Conservation (phyloP, 2,888 invertebrate genomes). For the Vannuccia rotundouncinata region DNA sequence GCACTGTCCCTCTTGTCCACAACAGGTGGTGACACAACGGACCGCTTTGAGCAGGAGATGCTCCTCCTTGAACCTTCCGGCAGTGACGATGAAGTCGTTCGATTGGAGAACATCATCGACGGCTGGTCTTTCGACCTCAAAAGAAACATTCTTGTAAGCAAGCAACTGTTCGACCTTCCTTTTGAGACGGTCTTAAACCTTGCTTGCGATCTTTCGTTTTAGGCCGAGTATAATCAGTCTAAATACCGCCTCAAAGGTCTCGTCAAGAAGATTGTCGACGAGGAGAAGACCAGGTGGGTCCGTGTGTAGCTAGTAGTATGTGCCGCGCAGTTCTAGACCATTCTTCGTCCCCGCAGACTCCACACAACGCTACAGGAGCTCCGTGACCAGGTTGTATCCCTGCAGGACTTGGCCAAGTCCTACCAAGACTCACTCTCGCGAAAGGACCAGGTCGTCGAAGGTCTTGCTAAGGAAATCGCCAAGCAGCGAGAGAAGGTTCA, state of each 20-base stretch:
- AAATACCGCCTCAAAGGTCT: conserved; percentile 49
- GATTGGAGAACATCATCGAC: conserved; percentile 49
- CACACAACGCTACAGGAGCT: conserved; percentile 46
- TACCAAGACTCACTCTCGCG: conserved; percentile 51
- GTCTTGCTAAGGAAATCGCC: conserved; percentile 50
- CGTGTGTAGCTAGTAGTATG: too few species aligned
- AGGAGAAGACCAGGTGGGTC: conserved; percentile 48
- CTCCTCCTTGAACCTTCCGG: neutral
- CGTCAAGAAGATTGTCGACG: conserved; percentile 44
- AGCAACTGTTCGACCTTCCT: neutral
- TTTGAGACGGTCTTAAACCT: neutral
- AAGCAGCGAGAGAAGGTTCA: conserved; percentile 51
- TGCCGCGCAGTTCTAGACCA: too few species aligned
- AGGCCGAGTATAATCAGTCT: conserved; percentile 51
- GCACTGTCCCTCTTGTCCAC: too few species aligned
- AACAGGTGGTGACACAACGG: neutral
- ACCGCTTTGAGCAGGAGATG: neutral
- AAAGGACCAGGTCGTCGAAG: conserved; percentile 53
- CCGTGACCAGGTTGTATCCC: conserved; percentile 47
- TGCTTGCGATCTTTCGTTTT: conserved; percentile 38
- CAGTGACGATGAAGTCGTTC: conserved; percentile 47
- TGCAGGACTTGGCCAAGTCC: conserved; percentile 51
- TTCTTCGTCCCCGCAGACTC: conserved; percentile 46
- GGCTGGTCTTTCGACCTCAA: conserved; percentile 52
- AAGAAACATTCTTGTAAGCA: conserved; percentile 49